Conservation (phyloP, 1,140 invertebrate species). For the Hycleus cichorii region DNA sequence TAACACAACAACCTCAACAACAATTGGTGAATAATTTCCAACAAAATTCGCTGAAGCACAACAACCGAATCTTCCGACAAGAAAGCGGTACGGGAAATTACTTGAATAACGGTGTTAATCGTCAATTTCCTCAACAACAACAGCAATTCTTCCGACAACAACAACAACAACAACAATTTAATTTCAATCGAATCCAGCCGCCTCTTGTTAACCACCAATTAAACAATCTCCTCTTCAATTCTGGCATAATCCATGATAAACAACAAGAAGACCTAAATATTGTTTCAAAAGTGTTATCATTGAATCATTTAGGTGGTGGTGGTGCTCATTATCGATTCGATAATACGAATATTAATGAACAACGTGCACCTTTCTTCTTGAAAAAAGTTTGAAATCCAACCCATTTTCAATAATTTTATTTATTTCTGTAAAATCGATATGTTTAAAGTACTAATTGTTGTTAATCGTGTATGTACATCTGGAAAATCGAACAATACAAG, state of each 20-base stretch:
- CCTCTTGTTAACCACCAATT: conserved; percentile 52
- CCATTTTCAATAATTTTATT: too few relatives aligned
- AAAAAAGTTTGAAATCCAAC: too few relatives aligned
- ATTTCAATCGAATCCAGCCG: conserved; percentile 19
- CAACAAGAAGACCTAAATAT: conserved; percentile 67
- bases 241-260: conserved; percentile 50
- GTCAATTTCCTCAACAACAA: conserved; percentile 4
- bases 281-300: conserved; percentile 67
- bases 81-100: conserved; percentile 44
- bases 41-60: conserved; percentile 10
- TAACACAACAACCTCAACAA: conserved; percentile 2
- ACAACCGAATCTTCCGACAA: conserved; percentile 43
- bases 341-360: too few relatives aligned
- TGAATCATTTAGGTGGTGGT: conserved; percentile 49
- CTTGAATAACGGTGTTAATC: conserved; percentile 28
- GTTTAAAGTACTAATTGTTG: too few relatives aligned
- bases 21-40: background rate
- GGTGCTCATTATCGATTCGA: background rate
- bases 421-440: too few relatives aligned
- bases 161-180: background rate
- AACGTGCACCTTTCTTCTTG: too few relatives aligned
- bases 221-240: conserved; percentile 55
- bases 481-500: too few relatives aligned
- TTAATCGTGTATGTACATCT: too few relatives aligned
- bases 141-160: conserved; percentile 24